phyloP scores from a whole-genome alignment of 2,797 vertebrate genomes.

The Esox lucius region DNA sequence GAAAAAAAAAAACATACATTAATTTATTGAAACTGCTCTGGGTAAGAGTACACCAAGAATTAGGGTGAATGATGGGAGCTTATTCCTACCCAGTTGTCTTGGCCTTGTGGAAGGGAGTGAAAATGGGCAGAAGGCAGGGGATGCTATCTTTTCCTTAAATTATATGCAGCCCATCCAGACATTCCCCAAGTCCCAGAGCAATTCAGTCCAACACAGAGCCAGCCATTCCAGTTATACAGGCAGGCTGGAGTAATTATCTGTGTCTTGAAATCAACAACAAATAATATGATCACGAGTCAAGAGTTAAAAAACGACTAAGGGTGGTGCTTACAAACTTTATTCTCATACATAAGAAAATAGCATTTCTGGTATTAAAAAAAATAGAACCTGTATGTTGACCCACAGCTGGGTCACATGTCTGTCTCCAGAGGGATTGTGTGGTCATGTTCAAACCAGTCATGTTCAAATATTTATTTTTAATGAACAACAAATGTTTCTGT shows the following conservation, averaged over 20 bases:
- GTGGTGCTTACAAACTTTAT: slow-evolving; percentile 49
- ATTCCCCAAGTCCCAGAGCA: slow-evolving; percentile 10
- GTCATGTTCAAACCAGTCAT: neutral
- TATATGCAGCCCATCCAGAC: slow-evolving; percentile 19
- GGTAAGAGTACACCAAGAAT: neutral
- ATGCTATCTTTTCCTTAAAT: slow-evolving; percentile 16
- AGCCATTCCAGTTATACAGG: slow-evolving; percentile 42
- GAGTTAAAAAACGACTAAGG: neutral
- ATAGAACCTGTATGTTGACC: slow-evolving; percentile 48
- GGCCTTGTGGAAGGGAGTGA: neutral
- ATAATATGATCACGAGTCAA: slow-evolving; percentile 3
- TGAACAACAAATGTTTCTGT: slow-evolving; percentile 14
- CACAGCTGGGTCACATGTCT: neutral
- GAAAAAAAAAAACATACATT: slow-evolving; percentile 40
- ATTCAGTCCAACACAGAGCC: neutral
- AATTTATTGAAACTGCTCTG: neutral
- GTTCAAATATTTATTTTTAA: neutral
- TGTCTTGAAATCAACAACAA: neutral
- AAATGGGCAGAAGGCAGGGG: neutral
- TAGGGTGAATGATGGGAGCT: neutral
- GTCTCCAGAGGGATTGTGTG: neutral
- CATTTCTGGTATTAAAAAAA: slow-evolving; percentile 73
- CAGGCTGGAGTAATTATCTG: slow-evolving; percentile 1
- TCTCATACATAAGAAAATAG: slow-evolving; percentile 80
- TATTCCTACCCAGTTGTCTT: neutral